These are phyloP conservation scores for Eulemur rubriventer DNA, from an alignment of 2,797 vertebrate genomes.

Conservation along the genomic window DNA sequence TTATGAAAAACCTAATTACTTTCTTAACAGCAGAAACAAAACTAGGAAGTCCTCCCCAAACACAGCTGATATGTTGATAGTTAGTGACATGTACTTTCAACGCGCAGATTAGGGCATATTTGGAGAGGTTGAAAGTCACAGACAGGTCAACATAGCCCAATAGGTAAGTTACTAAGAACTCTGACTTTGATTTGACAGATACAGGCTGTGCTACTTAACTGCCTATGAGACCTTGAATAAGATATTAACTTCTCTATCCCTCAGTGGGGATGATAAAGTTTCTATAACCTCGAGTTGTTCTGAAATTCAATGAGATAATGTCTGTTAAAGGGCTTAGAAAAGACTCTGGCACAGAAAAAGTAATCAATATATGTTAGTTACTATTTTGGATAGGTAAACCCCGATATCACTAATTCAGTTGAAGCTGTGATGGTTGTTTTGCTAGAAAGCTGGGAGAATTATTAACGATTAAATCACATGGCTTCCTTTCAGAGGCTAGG, in stretches of 20 bases:
- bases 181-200: neutral
- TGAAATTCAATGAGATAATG: neutral
- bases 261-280: neutral
- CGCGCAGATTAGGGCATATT: neutral
- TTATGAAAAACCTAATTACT: neutral
- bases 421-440: neutral
- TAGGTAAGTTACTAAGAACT: neutral
- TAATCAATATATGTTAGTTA: neutral
- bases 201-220: neutral
- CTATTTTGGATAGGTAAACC: neutral
- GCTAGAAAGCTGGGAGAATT: neutral
- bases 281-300: neutral
- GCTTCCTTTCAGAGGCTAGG: neutral
- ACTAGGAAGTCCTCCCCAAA: neutral
- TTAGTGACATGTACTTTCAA: neutral
- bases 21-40: neutral
- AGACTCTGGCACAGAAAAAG: neutral
- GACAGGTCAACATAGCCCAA: neutral
- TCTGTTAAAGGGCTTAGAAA: neutral
- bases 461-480: neutral
- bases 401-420: neutral
- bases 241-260: neutral
- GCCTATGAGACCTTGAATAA: neutral
- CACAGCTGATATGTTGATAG: neutral
- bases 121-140: neutral